These are phyloP conservation scores for Crotalus viridis DNA, from an alignment of 2,113 vertebrate genomes.

Conservation along the genomic window DNA sequence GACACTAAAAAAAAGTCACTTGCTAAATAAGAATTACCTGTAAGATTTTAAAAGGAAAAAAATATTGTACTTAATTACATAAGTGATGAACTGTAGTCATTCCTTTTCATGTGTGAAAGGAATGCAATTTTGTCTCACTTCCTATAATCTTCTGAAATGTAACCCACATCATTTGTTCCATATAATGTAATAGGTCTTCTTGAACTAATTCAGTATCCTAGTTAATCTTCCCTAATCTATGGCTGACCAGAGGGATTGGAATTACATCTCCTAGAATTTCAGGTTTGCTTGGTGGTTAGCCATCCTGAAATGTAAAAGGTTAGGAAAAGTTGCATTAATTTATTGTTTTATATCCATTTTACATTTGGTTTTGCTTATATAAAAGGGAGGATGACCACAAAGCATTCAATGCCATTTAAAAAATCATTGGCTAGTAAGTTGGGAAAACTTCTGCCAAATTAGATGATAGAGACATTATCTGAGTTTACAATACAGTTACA, in stretches of 20 bases:
- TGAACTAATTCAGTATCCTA: neutral
- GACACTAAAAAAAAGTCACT: too few species aligned
- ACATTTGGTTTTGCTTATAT: neutral
- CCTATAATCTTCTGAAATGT: neutral
- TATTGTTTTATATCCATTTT: neutral
- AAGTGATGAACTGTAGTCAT: neutral
- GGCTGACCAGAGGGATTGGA: neutral
- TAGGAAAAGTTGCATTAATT: neutral
- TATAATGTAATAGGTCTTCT: neutral
- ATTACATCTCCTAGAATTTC: neutral
- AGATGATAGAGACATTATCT: neutral
- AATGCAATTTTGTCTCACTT: neutral
- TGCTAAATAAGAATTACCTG: neutral
- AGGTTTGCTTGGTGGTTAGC: neutral
- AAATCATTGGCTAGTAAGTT: neutral
- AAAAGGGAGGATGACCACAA: neutral
- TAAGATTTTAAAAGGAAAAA: neutral
- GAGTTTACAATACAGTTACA: neutral
- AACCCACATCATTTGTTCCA: neutral
- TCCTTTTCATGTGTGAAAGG: neutral
- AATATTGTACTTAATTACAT: neutral
- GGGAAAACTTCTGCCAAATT: neutral
- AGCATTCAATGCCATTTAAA: neutral
- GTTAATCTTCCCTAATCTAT: neutral
- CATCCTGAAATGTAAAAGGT: neutral